phyloP scores from a whole-genome alignment of 2,797 vertebrate species.

The Bovichtus variegatus region DNA sequence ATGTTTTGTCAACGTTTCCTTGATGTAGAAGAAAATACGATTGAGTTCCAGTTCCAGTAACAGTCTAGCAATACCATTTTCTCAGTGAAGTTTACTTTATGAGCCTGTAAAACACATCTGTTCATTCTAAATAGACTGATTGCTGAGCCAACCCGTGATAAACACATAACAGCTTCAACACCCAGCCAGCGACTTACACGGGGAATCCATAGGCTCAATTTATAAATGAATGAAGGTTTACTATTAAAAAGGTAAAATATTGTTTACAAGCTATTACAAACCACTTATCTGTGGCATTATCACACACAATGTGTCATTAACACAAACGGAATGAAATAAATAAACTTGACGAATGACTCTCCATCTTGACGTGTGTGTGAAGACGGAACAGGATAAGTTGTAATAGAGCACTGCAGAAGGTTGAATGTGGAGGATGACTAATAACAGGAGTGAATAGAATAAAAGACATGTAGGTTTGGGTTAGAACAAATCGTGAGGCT shows the following conservation, averaged over 20 bases:
- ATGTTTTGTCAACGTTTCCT: conserved; percentile 10
- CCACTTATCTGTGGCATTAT: conserved; percentile 22
- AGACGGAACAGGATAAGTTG: background rate
- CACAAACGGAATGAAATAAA: conserved; percentile 20
- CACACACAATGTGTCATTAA: conserved; percentile 9
- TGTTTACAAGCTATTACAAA: conserved; percentile 44
- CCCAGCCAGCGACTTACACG: conserved; percentile 6
- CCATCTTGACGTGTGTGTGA: conserved; percentile 3
- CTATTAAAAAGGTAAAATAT: conserved; percentile 42
- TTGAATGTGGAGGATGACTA: conserved; percentile 2
- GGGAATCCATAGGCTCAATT: conserved; percentile 37
- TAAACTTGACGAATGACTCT: conserved; percentile 5
- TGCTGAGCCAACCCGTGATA: conserved; percentile 53
- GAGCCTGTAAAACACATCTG: conserved; percentile 62
- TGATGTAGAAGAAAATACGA: conserved; percentile 9
- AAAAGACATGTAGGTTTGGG: conserved; percentile 14
- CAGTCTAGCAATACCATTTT: conserved; percentile 5
- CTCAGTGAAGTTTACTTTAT: conserved; percentile 54
- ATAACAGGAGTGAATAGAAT: conserved; percentile 12
- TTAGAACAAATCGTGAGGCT: conserved; percentile 24
- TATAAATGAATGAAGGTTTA: conserved; percentile 38
- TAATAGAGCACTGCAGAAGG: background rate
- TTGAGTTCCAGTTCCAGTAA: conserved; percentile 9
- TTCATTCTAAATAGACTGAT: conserved; percentile 58
- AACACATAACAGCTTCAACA: conserved; percentile 50